Percentiles rank a stretch among this genome's conserved stretches.
phyloP scores from a whole-genome alignment of 2,888 invertebrate species.

The Ferrisia virgata region DNA sequence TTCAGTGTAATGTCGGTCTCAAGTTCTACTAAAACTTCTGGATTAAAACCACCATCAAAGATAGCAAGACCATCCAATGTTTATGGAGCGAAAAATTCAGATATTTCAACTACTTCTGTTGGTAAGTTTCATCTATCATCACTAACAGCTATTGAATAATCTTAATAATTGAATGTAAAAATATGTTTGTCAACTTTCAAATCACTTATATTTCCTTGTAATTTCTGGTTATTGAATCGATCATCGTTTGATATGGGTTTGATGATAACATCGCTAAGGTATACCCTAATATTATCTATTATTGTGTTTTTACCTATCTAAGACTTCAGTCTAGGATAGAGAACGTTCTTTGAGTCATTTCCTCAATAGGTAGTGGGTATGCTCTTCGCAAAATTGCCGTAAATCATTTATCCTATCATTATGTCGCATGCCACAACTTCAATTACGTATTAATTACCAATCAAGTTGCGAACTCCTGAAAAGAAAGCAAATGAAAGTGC shows the following conservation, averaged over 20 bases:
- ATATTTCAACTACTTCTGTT: neutral
- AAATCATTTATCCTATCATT: too few species aligned
- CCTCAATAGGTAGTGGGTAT: too few species aligned
- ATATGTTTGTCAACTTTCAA: too few species aligned
- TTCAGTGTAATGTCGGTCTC: neutral
- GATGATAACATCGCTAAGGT: too few species aligned
- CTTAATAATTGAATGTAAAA: too few species aligned
- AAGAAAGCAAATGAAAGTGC: neutral
- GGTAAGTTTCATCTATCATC: neutral
- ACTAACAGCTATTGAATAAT: neutral
- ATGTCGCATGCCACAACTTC: too few species aligned
- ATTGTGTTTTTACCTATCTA: too few species aligned
- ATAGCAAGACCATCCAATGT: constrained; percentile 54
- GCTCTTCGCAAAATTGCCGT: too few species aligned
- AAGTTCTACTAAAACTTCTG: constrained; percentile 58
- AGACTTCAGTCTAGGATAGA: too few species aligned
- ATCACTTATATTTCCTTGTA: neutral
- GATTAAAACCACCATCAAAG: constrained; percentile 64
- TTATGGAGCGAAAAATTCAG: neutral
- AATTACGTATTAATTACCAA: neutral
- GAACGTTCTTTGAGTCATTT: too few species aligned
- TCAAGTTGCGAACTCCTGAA: neutral
- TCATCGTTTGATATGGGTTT: neutral
- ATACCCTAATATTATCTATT: too few species aligned
- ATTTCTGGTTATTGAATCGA: neutral